Evolutionary conservation across 2,888 invertebrate genomes (phyloP), one percentile per base, ranked within the genome.

Genomic region (Dicycla oo): DNA sequence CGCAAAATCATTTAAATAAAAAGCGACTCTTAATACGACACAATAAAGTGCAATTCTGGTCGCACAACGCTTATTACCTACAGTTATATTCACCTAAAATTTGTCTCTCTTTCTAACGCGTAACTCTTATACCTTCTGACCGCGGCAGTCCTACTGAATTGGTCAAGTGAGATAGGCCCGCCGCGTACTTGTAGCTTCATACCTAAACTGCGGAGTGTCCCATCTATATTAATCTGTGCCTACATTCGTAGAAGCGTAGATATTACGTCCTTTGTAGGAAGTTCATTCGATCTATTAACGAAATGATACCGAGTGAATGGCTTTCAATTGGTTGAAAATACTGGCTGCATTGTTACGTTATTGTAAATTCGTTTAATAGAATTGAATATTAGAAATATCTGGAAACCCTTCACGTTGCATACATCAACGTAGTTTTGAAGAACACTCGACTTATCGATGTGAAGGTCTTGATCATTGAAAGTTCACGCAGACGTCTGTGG

Each of bases 371-470:
- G 11, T 40, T 68, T 80, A 49, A 38, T 43, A 38, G 74, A 74
- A 69, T 80, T 80, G 62, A 74, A 60, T 80, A 38, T 49, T 63
- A n/a, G 54, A 60, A 78, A 63, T 58, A 74, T 74, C 49, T 73
- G 49, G 38, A 63, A 34, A 54, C 20, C 13, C 20, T 58, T 73
- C 26, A 38, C 43, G 53, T 58, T 73, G 34, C 43, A n/a, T n/a
- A n/a, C n/a, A n/a, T n/a, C n/a, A n/a, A n/a, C n/a, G 23, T 53
- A 34, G 47, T 62, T 67, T 62, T 43, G 11, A 62, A 54, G 51
- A 53, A 67, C n/a, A 53, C 7, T 62, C 13, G 20, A 43, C 6
- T 30, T 56, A 56, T 53, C 4, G 34, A 10, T 34, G 11, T 15
- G 11, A 20, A 54, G 8, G 26, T 18, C 53, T 60, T 70, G n/a